phyloP scores from a whole-genome alignment of 2,797 vertebrate species.

The Sebastes matsubarae region DNA sequence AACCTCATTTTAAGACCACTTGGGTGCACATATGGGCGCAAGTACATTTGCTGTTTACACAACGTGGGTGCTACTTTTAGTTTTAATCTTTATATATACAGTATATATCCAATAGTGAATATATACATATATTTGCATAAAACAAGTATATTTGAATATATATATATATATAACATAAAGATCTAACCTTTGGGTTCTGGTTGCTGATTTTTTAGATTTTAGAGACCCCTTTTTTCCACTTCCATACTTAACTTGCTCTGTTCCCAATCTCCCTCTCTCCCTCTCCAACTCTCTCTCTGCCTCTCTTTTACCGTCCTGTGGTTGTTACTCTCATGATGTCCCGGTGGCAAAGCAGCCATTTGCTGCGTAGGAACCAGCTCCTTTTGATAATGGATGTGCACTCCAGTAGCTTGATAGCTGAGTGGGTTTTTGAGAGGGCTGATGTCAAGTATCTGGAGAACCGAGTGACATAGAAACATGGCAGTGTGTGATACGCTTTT shows the following conservation, averaged over 20 bases:
- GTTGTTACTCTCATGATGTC: conserved; percentile 18
- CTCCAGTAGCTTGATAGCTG: conserved; percentile 29
- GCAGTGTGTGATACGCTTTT: neutral
- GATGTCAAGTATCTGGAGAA: conserved; percentile 7
- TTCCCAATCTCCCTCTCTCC: neutral
- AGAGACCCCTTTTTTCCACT: neutral
- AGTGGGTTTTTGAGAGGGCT: conserved; percentile 31
- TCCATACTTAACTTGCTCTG: neutral
- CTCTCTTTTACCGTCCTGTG: neutral
- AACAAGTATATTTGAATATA: no score
- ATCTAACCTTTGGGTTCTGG: no score
- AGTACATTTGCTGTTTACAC: no score
- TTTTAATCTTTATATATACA: no score
- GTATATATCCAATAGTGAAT: no score
- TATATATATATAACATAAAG: no score
- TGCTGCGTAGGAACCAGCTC: conserved; percentile 38
- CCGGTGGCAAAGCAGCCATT: conserved; percentile 46
- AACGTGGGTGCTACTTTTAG: no score
- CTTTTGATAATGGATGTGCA: conserved; percentile 41
- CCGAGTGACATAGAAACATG: neutral
- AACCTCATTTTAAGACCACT: no score
- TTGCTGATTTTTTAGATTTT: neutral
- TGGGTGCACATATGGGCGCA: no score
- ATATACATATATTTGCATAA: no score
- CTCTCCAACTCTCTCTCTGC: neutral